phyloP scores from a whole-genome alignment of 2,888 invertebrate genomes.

The Eucera pruinosa region DNA sequence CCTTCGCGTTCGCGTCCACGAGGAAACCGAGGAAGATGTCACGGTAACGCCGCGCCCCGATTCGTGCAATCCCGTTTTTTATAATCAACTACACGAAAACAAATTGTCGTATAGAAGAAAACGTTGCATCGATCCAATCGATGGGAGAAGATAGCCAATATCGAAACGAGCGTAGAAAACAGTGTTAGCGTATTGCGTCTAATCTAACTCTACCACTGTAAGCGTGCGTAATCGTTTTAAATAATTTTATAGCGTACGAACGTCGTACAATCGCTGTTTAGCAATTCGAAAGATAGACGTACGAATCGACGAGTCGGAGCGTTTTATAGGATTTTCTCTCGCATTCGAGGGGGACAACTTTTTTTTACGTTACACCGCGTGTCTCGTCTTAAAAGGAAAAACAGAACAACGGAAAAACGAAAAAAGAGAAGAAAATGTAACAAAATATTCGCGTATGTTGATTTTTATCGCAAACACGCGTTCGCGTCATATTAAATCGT shows the following conservation, averaged over 20 bases:
- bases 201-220: conserved; percentile 34
- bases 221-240: conserved; percentile 42
- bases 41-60: no score
- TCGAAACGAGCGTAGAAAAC: conserved; percentile 28
- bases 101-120: conserved; percentile 9
- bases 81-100: conserved; percentile 11
- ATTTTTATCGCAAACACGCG: conserved; percentile 6
- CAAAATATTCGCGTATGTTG: neutral
- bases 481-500: conserved; percentile 7
- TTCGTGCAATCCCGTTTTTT: conserved; percentile 21
- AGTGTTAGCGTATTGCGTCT: conserved; percentile 32
- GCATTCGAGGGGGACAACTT: conserved; percentile 3
- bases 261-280: conserved; percentile 39
- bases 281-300: conserved; percentile 20
- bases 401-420: neutral
- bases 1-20: neutral
- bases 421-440: neutral
- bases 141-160: conserved; percentile 25
- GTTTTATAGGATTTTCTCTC: conserved; percentile 15
- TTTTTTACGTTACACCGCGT: conserved; percentile 9
- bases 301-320: conserved; percentile 1
- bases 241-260: conserved; percentile 44
- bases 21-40: neutral
- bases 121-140: conserved; percentile 13
- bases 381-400: neutral